A percentile compares a stretch with the other conserved stretches of the same genome.
These are phyloP conservation scores for Heloderma charlesbogerti DNA, from an alignment of 2,113 vertebrate genomes.

Conservation along the genomic window DNA sequence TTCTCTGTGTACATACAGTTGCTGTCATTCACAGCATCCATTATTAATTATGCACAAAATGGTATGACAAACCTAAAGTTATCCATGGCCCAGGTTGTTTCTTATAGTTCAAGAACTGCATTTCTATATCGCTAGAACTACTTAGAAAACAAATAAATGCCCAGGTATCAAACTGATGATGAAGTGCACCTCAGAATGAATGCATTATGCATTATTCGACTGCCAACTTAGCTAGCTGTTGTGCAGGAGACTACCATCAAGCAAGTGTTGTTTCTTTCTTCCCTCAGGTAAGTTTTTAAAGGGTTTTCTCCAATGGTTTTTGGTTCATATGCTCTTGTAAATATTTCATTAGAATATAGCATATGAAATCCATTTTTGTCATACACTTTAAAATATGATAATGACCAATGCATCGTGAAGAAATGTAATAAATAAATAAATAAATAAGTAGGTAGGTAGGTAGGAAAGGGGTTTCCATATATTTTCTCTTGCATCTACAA, in stretches of 20 bases:
- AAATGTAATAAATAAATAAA: neutral
- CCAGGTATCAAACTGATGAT: slow-evolving; percentile 11
- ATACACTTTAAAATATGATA: slow-evolving; percentile 30
- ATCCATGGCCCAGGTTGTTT: slow-evolving; percentile 6
- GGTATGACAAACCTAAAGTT: slow-evolving; percentile 8
- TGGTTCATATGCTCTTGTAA: slow-evolving; percentile 29
- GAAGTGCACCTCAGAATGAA: slow-evolving; percentile 14
- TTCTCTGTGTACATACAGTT: neutral
- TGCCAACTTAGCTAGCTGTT: neutral
- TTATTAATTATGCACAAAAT: slow-evolving; percentile 6
- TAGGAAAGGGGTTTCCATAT: neutral
- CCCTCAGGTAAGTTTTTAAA: slow-evolving; percentile 19
- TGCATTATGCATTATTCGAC: slow-evolving; percentile 19
- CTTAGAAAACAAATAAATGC: slow-evolving; percentile 21
- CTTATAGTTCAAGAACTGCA: slow-evolving; percentile 15
- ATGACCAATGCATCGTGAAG: neutral
- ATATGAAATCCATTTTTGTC: slow-evolving; percentile 28
- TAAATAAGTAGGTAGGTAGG: too few species aligned
- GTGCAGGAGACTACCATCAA: slow-evolving; percentile 14
- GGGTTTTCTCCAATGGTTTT: slow-evolving; percentile 36
- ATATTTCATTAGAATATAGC: slow-evolving; percentile 31
- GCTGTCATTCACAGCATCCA: neutral
- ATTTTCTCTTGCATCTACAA: neutral
- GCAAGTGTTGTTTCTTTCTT: neutral
- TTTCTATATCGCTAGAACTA: slow-evolving; percentile 16